A percentile compares a stretch with the other conserved stretches of the same genome.
These are phyloP conservation scores for Lophura swinhoii DNA, from an alignment of 2,797 vertebrate species.

Conservation along the genomic window DNA sequence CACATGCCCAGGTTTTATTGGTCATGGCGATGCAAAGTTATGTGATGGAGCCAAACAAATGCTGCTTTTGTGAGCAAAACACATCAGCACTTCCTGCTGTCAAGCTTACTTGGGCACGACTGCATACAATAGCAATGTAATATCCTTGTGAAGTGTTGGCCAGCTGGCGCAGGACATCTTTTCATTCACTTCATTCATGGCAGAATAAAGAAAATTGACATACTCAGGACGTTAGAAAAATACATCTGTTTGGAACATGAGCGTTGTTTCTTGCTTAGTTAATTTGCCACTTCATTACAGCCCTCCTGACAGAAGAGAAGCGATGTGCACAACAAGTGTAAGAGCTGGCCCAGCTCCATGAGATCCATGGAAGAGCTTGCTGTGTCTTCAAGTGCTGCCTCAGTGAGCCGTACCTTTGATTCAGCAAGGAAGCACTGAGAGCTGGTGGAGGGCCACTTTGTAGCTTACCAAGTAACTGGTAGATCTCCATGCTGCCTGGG, in stretches of 20 bases:
- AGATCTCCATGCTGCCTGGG: neutral
- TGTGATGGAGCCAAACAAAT: neutral
- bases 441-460: neutral
- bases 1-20: neutral
- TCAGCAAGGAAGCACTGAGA: neutral
- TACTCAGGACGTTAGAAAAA: conserved; percentile 10
- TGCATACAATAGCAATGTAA: conserved; percentile 51
- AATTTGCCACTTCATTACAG: conserved; percentile 16
- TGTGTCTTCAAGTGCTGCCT: neutral
- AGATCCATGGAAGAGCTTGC: neutral
- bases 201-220: conserved; percentile 37
- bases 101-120: neutral
- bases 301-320: neutral
- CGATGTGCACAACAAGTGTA: neutral
- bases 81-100: neutral
- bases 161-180: conserved; percentile 38
- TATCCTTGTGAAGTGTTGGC: conserved; percentile 54
- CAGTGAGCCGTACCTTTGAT: neutral
- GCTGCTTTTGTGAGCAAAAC: neutral
- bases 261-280: conserved; percentile 1
- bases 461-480: neutral
- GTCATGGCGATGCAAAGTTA: fast-evolving
- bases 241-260: conserved; percentile 26
- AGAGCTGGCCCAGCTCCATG: neutral
- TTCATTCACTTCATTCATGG: conserved; percentile 47